Evolutionary conservation across 2,888 invertebrate genomes (phyloP).

Genomic region (Nymphalis polychloros): DNA sequence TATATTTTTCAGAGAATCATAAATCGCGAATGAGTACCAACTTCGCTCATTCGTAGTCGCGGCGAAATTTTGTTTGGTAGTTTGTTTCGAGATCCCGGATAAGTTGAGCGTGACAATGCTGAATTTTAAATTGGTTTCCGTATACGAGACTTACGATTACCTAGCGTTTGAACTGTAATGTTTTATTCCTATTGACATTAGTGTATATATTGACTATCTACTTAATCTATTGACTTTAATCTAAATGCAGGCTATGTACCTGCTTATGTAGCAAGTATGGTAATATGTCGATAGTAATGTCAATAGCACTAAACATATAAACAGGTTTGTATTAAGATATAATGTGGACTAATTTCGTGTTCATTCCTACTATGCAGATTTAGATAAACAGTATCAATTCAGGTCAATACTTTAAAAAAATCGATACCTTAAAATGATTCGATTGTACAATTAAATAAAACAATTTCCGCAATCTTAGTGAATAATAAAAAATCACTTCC

Average conservation of each 20-base stretch:
- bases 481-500: background rate
- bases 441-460: too few relatives aligned
- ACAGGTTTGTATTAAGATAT: background rate
- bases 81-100: conserved; percentile 44
- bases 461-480: background rate
- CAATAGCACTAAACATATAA: conserved; percentile 8
- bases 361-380: background rate
- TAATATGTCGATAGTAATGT: conserved; percentile 3
- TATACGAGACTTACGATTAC: conserved; percentile 33
- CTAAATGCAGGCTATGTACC: background rate
- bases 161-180: conserved; percentile 26
- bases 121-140: conserved; percentile 44
- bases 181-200: conserved; percentile 17
- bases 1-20: conserved; percentile 55
- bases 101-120: conserved; percentile 44
- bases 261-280: background rate
- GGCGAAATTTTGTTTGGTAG: conserved; percentile 46
- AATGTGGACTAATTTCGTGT: background rate
- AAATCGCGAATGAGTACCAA: conserved; percentile 54
- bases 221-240: conserved; percentile 6
- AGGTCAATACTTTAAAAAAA: background rate
- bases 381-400: too few relatives aligned
- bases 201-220: background rate
- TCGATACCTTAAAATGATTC: background rate
- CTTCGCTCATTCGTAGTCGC: conserved; percentile 50